phyloP scores from a whole-genome alignment of 2,797 vertebrate genomes.

The Rhabdomys pumilio region DNA sequence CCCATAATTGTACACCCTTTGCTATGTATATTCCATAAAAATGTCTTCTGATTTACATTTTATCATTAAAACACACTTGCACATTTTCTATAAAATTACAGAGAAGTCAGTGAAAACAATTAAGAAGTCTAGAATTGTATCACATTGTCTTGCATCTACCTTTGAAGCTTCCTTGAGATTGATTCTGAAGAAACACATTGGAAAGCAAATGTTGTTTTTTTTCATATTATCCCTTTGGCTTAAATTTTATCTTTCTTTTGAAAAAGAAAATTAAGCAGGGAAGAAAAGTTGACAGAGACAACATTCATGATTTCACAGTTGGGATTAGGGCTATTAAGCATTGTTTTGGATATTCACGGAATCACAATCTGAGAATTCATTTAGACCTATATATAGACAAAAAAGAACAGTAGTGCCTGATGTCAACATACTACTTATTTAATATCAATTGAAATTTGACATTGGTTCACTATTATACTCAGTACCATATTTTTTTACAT shows the following conservation, averaged over 20 bases:
- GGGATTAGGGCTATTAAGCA: not conserved
- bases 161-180: not conserved
- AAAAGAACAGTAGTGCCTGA: not conserved
- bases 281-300: not conserved
- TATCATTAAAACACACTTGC: not conserved
- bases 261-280: not conserved
- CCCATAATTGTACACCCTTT: not conserved
- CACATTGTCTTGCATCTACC: not conserved
- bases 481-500: not conserved
- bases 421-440: not conserved
- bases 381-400: not conserved
- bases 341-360: not conserved
- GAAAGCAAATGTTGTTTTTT: not conserved
- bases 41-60: not conserved
- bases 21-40: not conserved
- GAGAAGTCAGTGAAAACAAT: not conserved
- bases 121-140: not conserved
- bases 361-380: not conserved
- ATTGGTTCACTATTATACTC: not conserved
- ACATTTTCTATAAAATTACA: not conserved
- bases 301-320: not conserved
- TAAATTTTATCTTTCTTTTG: not conserved
- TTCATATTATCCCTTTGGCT: not conserved
- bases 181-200: not conserved
- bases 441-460: not conserved